phyloP scores from a whole-genome alignment of 1,140 invertebrate species.

The Mycetomoellerius zeteki region DNA sequence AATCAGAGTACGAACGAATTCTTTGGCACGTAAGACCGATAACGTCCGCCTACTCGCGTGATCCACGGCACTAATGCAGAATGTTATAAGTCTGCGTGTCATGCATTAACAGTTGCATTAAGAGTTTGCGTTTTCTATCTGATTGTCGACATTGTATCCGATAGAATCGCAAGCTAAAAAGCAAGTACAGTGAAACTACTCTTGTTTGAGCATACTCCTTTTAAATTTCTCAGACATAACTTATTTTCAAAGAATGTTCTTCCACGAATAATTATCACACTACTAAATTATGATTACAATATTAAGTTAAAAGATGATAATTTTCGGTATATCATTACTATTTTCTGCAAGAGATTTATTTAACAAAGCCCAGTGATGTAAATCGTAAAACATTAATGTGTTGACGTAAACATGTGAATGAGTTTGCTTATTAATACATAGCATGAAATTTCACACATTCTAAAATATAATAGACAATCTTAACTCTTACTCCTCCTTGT shows the following conservation, averaged over 20 bases:
- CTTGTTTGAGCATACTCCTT: not conserved
- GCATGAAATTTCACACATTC: not conserved
- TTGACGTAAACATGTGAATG: not conserved
- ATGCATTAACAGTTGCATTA: conserved; percentile 57
- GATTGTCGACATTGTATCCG: conserved; percentile 71
- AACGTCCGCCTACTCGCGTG: conserved; percentile 72
- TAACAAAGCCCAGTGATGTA: not conserved
- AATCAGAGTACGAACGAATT: conserved; percentile 55
- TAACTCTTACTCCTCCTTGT: no score
- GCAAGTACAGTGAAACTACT: conserved; percentile 17
- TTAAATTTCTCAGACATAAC: not conserved
- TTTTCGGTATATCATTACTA: not conserved
- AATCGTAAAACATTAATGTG: not conserved
- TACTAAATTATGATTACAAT: not conserved
- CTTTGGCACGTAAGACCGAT: conserved; percentile 72
- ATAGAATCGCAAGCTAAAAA: conserved; percentile 29
- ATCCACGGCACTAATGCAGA: conserved; percentile 67
- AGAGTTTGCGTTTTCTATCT: conserved; percentile 42
- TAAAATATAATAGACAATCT: not conserved
- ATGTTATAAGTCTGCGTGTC: conserved; percentile 69
- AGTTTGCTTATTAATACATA: not conserved
- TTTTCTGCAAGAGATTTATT: not conserved
- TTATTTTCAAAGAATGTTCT: not conserved
- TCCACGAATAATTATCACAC: not conserved
- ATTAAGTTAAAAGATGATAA: not conserved